These are phyloP conservation scores for Coleophora flavipennella DNA, from an alignment of 2,888 invertebrate genomes.

Conservation along the genomic window DNA sequence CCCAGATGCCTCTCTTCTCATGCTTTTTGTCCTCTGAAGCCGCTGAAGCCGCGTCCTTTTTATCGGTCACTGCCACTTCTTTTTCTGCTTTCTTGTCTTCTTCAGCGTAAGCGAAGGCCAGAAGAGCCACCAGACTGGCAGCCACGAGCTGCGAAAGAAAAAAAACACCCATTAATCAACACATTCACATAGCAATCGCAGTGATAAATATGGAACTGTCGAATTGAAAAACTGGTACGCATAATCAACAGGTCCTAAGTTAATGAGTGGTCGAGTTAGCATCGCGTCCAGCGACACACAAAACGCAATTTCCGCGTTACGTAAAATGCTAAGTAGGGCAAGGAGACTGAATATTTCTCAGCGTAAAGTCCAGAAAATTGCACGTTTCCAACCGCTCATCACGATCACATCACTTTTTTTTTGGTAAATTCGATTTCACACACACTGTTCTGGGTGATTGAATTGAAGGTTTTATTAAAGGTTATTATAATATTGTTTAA, in stretches of 20 bases:
- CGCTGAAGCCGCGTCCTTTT: conserved; percentile 59
- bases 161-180: conserved; percentile 13
- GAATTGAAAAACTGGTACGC: conserved; percentile 34
- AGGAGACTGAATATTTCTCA: conserved; percentile 24
- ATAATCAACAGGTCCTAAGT: conserved; percentile 39
- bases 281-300: conserved; percentile 29
- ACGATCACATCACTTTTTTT: conserved; percentile 9
- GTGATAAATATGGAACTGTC: conserved; percentile 11
- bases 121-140: conserved; percentile 75
- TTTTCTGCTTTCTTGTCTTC: conserved; percentile 72
- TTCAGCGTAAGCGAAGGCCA: conserved; percentile 73
- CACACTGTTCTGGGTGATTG: background rate
- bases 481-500: conserved; percentile 14
- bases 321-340: conserved; percentile 33
- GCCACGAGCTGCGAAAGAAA: conserved; percentile 66
- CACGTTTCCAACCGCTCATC: conserved; percentile 11
- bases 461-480: conserved; percentile 2
- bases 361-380: conserved; percentile 21
- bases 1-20: conserved; percentile 81
- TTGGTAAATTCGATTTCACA: conserved; percentile 28
- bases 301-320: conserved; percentile 48
- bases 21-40: conserved; percentile 77
- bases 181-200: background rate
- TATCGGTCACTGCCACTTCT: conserved; percentile 71
- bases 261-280: conserved; percentile 37